These are phyloP conservation scores for Lanius collurio DNA, from an alignment of 2,113 vertebrate genomes.

Conservation along the genomic window DNA sequence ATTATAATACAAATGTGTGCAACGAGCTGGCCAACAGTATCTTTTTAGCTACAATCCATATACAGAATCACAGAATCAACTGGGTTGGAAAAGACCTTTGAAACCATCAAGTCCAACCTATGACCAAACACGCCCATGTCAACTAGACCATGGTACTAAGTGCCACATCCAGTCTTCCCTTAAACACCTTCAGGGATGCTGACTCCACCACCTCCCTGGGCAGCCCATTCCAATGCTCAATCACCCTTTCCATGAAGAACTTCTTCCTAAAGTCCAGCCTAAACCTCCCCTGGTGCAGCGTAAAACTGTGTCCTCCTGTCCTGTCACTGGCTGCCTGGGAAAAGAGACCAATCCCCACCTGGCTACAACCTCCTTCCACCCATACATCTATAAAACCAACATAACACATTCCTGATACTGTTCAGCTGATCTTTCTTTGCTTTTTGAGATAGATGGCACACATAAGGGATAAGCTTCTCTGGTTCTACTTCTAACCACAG, in stretches of 20 bases:
- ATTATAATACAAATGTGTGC: not conserved
- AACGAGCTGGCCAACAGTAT: not conserved
- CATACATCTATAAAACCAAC: not conserved
- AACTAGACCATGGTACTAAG: not conserved
- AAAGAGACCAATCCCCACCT: not conserved
- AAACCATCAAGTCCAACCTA: not conserved
- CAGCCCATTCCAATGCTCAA: not conserved
- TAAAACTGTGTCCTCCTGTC: not conserved
- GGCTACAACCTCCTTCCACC: not conserved
- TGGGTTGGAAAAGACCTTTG: not conserved
- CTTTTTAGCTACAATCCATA: not conserved
- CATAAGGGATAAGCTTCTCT: not conserved
- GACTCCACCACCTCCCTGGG: not conserved
- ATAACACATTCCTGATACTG: not conserved
- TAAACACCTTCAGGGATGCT: not conserved
- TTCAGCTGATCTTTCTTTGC: not conserved
- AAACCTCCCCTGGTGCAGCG: accelerated
- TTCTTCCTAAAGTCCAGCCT: not conserved
- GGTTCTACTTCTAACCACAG: not conserved
- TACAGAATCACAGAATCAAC: not conserved
- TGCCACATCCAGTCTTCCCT: not conserved
- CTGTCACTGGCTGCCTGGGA: not conserved
- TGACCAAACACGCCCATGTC: not conserved
- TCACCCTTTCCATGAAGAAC: not conserved
- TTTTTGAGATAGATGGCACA: not conserved